Conservation (phyloP, 2,797 vertebrate species). For the Bovichtus variegatus region DNA sequence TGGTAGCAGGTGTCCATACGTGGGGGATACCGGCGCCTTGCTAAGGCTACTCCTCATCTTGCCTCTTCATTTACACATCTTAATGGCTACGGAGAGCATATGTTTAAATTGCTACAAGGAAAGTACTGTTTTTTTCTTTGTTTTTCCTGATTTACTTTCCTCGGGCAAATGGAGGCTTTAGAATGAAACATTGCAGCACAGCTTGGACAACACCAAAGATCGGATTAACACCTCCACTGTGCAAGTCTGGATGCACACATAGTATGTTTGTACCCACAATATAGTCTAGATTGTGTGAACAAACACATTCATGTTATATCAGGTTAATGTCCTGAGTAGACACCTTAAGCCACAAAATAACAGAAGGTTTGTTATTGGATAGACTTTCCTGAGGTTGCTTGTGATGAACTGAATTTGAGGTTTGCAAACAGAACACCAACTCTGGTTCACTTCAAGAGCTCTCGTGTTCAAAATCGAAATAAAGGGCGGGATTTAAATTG, state of each 20-base stretch:
- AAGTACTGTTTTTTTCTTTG: slow-evolving; percentile 17
- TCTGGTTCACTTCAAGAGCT: neutral
- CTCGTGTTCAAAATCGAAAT: slow-evolving; percentile 3
- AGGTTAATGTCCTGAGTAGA: slow-evolving; percentile 23
- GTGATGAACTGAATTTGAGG: slow-evolving; percentile 20
- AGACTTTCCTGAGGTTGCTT: slow-evolving; percentile 2
- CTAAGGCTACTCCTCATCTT: slow-evolving; percentile 18
- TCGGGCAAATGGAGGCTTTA: slow-evolving; percentile 31
- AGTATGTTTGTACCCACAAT: slow-evolving; percentile 8
- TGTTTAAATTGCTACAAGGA: slow-evolving; percentile 51
- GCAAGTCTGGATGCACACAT: neutral
- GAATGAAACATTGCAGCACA: slow-evolving; percentile 56
- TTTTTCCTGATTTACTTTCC: slow-evolving; percentile 32
- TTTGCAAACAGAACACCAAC: neutral
- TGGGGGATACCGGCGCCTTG: slow-evolving; percentile 20
- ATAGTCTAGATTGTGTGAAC: slow-evolving; percentile 27
- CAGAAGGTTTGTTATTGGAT: slow-evolving; percentile 1
- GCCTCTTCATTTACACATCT: slow-evolving; percentile 71
- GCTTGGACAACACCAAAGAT: slow-evolving; percentile 15
- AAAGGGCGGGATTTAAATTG: neutral
- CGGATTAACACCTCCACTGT: slow-evolving; percentile 37
- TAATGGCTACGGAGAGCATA: slow-evolving; percentile 54
- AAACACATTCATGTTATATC: slow-evolving; percentile 25
- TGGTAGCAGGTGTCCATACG: slow-evolving; percentile 73
- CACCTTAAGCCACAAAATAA: neutral